Percentiles rank a stretch among this genome's conserved stretches.
Evolutionary conservation across 1,140 invertebrate genomes (phyloP).

Genomic region (Bombyx mori): DNA sequence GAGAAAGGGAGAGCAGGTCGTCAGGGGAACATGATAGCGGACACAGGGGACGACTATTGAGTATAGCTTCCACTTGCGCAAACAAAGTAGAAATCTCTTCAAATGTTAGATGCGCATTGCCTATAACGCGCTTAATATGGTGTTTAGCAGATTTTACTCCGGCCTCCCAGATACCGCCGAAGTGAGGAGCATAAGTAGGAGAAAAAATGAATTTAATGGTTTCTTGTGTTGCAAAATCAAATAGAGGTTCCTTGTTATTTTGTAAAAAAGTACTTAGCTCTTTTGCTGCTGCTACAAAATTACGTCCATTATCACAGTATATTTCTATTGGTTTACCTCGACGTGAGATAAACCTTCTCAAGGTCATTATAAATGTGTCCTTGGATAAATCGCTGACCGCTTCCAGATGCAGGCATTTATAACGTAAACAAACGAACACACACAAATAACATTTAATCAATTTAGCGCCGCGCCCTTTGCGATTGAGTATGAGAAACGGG

Average conservation of each 20-base stretch:
- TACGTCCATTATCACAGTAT: conserved; percentile 13
- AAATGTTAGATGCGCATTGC: conserved; percentile 21
- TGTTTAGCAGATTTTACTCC: conserved; percentile 19
- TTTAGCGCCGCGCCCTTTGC: conserved; percentile 14
- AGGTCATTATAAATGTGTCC: too few relatives aligned
- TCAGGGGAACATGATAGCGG: conserved; percentile 4
- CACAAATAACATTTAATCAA: conserved; percentile 21
- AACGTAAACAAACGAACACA: too few relatives aligned
- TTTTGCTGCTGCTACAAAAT: conserved; percentile 15
- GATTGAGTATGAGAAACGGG: too few relatives aligned
- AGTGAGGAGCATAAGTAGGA: conserved; percentile 14
- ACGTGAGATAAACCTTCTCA: too few relatives aligned
- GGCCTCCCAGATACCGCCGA: conserved; percentile 22
- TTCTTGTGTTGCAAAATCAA: conserved; percentile 10
- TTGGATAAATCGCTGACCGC: too few relatives aligned
- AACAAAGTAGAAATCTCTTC: conserved; percentile 24
- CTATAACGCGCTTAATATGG: conserved; percentile 18
- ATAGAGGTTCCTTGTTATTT: conserved; percentile 5
- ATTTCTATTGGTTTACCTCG: conserved; percentile 7
- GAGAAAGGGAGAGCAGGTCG: conserved; percentile 7
- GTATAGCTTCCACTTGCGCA: conserved; percentile 24
- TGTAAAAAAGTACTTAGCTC: conserved; percentile 10
- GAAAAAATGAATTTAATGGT: conserved; percentile 15
- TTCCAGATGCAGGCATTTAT: too few relatives aligned
- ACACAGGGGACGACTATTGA: conserved; percentile 15